These are phyloP conservation scores for Lepidothrix coronata DNA, from an alignment of 2,113 vertebrate genomes.

Conservation along the genomic window DNA sequence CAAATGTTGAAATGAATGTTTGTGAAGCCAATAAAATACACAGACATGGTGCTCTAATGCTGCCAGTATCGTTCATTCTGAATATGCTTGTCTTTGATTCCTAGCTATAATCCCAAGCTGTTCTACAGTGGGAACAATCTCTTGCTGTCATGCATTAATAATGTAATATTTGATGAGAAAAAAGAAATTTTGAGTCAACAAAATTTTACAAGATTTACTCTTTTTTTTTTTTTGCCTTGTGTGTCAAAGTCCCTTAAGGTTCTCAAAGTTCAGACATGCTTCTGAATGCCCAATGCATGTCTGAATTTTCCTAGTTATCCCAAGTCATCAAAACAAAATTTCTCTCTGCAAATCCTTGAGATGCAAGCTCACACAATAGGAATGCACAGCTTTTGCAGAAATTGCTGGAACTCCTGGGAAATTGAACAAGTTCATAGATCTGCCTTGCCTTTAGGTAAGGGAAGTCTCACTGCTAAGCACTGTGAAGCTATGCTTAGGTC, in stretches of 20 bases:
- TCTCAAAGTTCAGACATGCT: not conserved
- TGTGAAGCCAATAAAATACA: not conserved
- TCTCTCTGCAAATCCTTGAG: not conserved
- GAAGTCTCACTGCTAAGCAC: not conserved
- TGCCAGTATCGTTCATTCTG: not conserved
- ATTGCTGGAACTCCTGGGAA: not conserved
- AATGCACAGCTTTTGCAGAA: not conserved
- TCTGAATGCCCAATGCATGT: not conserved
- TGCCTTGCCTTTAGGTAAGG: not conserved
- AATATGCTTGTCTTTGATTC: not conserved
- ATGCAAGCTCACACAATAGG: not conserved
- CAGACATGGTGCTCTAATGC: accelerated
- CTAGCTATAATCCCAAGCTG: not conserved
- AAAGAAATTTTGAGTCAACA: not conserved
- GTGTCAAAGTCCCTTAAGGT: not conserved
- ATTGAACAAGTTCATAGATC: not conserved
- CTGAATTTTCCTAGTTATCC: not conserved
- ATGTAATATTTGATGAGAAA: not conserved
- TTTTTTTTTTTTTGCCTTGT: not conserved
- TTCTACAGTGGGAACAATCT: not conserved
- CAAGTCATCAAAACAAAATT: not conserved
- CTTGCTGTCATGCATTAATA: not conserved
- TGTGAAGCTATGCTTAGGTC: not conserved
- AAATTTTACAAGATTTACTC: not conserved
- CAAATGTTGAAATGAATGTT: not conserved